A percentile compares a stretch with the other conserved stretches of the same genome.
Conservation (phyloP, 2,113 vertebrate genomes). For the Sturnira hondurensis region DNA sequence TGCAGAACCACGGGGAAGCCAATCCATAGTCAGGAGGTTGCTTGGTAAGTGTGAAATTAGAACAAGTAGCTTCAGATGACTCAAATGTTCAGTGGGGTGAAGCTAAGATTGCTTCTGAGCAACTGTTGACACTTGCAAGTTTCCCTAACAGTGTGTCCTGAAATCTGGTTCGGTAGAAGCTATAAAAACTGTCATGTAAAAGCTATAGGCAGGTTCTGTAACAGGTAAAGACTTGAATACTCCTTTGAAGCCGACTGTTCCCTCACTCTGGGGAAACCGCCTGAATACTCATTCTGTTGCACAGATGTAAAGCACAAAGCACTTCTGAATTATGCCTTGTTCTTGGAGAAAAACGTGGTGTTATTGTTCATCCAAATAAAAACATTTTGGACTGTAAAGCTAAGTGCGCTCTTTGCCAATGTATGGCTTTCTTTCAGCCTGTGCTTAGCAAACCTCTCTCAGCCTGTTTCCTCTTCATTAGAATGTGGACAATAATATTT, state of each 20-base stretch:
- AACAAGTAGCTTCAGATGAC: conserved; percentile 16
- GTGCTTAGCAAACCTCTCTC: neutral
- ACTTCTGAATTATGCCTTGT: conserved; percentile 37
- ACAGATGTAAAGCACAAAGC: neutral
- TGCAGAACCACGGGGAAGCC: neutral
- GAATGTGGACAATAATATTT: neutral
- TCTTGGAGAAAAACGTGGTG: conserved; percentile 32
- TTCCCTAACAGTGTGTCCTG: neutral
- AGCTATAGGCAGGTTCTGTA: neutral
- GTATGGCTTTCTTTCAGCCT: neutral
- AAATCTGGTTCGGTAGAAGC: neutral
- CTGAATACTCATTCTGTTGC: neutral
- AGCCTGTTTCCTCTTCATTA: neutral
- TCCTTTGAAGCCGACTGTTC: neutral
- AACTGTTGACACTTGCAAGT: neutral
- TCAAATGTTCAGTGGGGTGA: neutral
- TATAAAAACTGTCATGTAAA: conserved; percentile 1
- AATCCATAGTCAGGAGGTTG: neutral
- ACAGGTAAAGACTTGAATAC: neutral
- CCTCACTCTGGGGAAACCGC: neutral
- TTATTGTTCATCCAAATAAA: neutral
- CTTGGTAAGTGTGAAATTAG: neutral
- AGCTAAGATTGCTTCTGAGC: neutral
- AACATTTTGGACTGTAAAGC: conserved; percentile 4
- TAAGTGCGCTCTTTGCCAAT: neutral